Base-by-base conservation (phyloP, 2,888 invertebrate genomes). In the Caenorhabditis uteleia region DNA sequence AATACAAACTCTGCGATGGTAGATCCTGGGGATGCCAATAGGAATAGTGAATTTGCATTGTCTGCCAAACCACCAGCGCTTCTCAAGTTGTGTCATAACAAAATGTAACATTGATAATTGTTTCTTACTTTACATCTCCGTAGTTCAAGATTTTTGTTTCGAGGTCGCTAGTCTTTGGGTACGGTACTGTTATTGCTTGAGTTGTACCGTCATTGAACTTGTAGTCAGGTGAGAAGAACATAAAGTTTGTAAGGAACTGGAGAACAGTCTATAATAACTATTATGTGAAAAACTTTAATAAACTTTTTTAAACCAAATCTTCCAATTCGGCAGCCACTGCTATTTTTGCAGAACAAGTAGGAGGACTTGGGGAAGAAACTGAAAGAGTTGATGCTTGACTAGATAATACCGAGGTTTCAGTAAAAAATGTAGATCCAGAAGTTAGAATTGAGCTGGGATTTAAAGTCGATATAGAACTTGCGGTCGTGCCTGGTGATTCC, bases 171-270 rank as follows among this genome's bases (percentile, higher is more conserved):
- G 60, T 49, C 33, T 49, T 40, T 21, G 60, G 50, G 45, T 61
- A 61, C 21, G 60, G 60, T 23, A 61, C 55, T 42, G 54, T 61
- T 3, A 61, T 49, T 10, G 54, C 60, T 25, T 61, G 48, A 2
- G 49, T 55, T 6, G 45, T 50, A 10, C 49, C 49, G 25, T 48
- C 55, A 6, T 54, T 34, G 14, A 54, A 46, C 6, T 46, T 44
- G 21, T 50, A 54, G 16, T 49, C 40, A 0, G 48, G 38, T n/a
- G 54, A 45, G 18, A 49, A 50, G 46, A 45, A 61, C 4, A 61
- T 26, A 31, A 29, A 45, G 1, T 38, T 49, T 18, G 40, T 14
- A 12, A 61, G 48, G 38, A 61, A 61, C 14, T 55, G 18, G 18
- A 54, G 21, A 10, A 61, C 33, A 21, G 33, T 40, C 21, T 45